A percentile compares a stretch with the other conserved stretches of the same genome.
Evolutionary conservation across 2,888 invertebrate genomes (phyloP).

Genomic region (Mesoligia furuncula): DNA sequence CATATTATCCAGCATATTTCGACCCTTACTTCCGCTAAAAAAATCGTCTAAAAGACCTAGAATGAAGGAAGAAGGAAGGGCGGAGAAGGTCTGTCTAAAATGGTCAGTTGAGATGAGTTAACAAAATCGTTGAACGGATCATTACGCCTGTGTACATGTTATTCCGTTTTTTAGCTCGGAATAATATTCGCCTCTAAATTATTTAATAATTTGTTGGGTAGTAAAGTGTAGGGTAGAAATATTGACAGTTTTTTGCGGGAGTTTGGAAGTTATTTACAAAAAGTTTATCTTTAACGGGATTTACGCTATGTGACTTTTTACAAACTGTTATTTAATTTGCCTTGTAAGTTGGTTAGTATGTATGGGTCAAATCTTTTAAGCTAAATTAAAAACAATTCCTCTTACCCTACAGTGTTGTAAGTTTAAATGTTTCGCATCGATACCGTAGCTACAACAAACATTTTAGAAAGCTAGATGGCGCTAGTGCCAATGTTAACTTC

Average conservation of each 20-base stretch:
- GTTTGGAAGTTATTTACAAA: not conserved
- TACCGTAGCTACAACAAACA: too few relatives aligned
- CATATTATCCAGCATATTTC: slow-evolving; percentile 58
- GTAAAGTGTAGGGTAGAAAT: slow-evolving; percentile 35
- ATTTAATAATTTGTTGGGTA: slow-evolving; percentile 59
- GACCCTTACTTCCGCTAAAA: slow-evolving; percentile 42
- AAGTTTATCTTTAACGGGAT: slow-evolving; percentile 17
- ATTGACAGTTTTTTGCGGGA: slow-evolving; percentile 45
- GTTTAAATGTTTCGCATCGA: not conserved
- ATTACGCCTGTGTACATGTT: slow-evolving; percentile 78
- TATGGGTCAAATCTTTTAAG: not conserved
- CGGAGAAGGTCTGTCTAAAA: slow-evolving; percentile 58
- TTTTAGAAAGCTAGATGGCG: too few relatives aligned
- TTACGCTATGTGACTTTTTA: not conserved
- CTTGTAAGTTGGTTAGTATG: not conserved
- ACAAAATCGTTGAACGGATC: slow-evolving; percentile 81
- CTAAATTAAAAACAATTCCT: not conserved
- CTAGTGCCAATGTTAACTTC: too few relatives aligned
- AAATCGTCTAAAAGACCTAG: not conserved
- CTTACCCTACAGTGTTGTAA: not conserved
- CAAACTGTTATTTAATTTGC: not conserved
- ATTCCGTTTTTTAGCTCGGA: slow-evolving; percentile 74
- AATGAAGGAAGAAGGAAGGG: slow-evolving; percentile 2
- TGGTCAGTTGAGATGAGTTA: slow-evolving; percentile 77
- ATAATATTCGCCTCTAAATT: slow-evolving; percentile 69